Conservation (phyloP, 2,888 invertebrate genomes). For the Drosophila neoperkinsi region DNA sequence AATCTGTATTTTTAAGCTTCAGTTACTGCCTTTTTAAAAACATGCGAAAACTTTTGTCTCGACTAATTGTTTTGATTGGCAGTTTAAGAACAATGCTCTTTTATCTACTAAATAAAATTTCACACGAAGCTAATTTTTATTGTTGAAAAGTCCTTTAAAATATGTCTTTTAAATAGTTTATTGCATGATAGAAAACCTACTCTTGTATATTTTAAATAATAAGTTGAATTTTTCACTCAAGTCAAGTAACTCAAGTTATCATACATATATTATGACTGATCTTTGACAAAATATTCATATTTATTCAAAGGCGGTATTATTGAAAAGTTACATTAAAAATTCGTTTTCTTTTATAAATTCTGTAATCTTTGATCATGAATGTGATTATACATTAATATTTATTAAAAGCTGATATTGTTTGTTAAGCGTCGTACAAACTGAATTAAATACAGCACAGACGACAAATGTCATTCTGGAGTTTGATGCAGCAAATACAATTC, state of each 20-base stretch:
- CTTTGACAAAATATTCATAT: neutral
- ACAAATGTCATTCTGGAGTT: conserved; percentile 39
- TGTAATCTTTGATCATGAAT: neutral
- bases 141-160: neutral
- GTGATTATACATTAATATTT: conserved; percentile 11
- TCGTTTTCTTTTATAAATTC: neutral
- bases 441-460: conserved; percentile 68
- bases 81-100: neutral
- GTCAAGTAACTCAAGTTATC: too few relatives aligned
- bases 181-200: too few relatives aligned
- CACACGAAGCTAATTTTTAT: neutral
- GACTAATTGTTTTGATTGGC: too few relatives aligned
- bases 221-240: neutral
- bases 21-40: too few relatives aligned
- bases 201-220: neutral
- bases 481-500: conserved; percentile 11
- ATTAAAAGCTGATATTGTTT: conserved; percentile 8
- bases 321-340: neutral
- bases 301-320: neutral
- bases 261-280: neutral
- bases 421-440: conserved; percentile 53
- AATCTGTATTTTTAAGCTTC: too few relatives aligned
- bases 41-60: too few relatives aligned
- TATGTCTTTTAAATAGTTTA: neutral
- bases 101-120: neutral